Evolutionary conservation across 2,797 vertebrate species (phyloP).

Genomic region (Liparis tanakae): DNA sequence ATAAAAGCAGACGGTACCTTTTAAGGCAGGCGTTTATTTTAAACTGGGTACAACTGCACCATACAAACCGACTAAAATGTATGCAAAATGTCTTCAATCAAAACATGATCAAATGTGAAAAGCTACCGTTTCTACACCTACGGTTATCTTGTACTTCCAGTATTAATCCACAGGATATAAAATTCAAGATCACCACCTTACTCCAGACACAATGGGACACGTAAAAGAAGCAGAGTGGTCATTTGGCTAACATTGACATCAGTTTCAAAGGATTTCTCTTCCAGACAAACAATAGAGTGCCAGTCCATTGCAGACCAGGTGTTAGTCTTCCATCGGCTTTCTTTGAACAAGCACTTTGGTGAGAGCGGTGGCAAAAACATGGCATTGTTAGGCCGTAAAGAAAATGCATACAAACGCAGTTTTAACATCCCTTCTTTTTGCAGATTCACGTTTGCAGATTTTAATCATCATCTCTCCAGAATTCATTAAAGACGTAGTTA

Average conservation of each 20-base stretch:
- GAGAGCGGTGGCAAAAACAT: conserved; percentile 80
- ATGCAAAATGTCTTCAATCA: conserved; percentile 78
- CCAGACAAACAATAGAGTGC: conserved; percentile 64
- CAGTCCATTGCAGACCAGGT: conserved; percentile 66
- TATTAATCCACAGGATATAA: conserved; percentile 82
- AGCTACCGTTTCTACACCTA: conserved; percentile 77
- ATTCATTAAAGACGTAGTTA: conserved; percentile 48
- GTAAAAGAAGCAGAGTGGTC: conserved; percentile 83
- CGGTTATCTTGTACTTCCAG: conserved; percentile 78
- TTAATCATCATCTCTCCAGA: conserved; percentile 55
- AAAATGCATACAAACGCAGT: conserved; percentile 61
- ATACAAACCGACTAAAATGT: conserved; percentile 83
- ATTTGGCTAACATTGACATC: conserved; percentile 82
- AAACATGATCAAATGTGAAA: conserved; percentile 80
- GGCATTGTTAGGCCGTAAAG: conserved; percentile 73
- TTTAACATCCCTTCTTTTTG: conserved; percentile 76
- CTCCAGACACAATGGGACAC: conserved; percentile 68
- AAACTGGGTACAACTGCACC: conserved; percentile 84
- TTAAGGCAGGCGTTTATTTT: conserved; percentile 87
- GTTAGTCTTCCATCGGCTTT: conserved; percentile 71
- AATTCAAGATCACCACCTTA: conserved; percentile 72
- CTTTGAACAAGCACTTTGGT: conserved; percentile 87
- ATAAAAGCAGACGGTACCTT: conserved; percentile 63
- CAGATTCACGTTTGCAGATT: conserved; percentile 84
- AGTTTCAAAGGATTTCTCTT: conserved; percentile 67